These are phyloP conservation scores for Acanthurus leucopareius DNA, from an alignment of 2,797 vertebrate species.

Conservation along the genomic window DNA sequence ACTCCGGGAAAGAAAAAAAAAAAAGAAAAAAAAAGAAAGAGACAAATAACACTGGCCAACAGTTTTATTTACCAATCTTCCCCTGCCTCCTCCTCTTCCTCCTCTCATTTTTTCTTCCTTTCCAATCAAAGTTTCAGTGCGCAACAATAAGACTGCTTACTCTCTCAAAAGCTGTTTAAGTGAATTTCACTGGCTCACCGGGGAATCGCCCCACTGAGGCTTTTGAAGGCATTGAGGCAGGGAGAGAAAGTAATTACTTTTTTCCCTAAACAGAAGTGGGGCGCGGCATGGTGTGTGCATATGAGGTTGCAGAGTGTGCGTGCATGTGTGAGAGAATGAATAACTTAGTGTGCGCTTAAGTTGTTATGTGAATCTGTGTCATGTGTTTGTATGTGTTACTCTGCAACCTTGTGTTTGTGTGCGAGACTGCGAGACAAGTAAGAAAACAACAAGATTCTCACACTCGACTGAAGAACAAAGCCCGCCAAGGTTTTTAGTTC, in stretches of 20 bases:
- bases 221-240: constrained; percentile 86
- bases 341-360: constrained; percentile 50
- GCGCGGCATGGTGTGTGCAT: constrained; percentile 69
- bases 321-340: constrained; percentile 53
- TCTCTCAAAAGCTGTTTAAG: constrained; percentile 87
- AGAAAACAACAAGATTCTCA: constrained; percentile 49
- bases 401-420: constrained; percentile 47
- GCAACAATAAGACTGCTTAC: constrained; percentile 87
- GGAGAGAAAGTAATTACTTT: constrained; percentile 87
- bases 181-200: constrained; percentile 85
- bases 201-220: constrained; percentile 85
- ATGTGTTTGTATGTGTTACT: constrained; percentile 52
- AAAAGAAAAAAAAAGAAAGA: constrained; percentile 41
- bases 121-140: constrained; percentile 84
- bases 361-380: constrained; percentile 52
- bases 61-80: constrained; percentile 80
- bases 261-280: constrained; percentile 86
- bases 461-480: constrained; percentile 44
- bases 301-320: constrained; percentile 23
- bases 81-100: constrained; percentile 52
- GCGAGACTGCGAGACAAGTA: constrained; percentile 32
- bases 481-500: constrained; percentile 28
- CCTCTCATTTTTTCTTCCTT: constrained; percentile 70
- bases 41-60: constrained; percentile 73
- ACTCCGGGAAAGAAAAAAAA: constrained; percentile 45